Evolutionary conservation across 2,113 vertebrate genomes (phyloP).

Genomic region (Plestiodon gilberti): DNA sequence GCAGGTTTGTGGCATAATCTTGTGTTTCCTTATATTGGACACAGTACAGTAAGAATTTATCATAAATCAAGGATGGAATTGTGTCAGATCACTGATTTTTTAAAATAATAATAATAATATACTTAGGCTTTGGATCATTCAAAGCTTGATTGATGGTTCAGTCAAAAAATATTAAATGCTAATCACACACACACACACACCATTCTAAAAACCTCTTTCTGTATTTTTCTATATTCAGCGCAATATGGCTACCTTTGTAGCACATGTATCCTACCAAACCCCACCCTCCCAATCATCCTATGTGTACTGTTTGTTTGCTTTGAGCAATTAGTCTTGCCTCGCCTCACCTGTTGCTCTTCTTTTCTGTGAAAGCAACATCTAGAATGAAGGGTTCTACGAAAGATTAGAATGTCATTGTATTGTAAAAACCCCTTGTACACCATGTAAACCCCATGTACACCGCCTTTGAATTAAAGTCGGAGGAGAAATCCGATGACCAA

Average conservation of each 20-base stretch:
- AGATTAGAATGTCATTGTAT: no score
- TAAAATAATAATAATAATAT: not conserved
- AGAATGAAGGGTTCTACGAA: no score
- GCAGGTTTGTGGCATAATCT: not conserved
- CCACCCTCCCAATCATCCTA: not conserved
- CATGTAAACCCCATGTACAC: no score
- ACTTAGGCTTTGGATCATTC: no score
- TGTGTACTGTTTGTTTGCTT: not conserved
- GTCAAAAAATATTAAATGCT: no score
- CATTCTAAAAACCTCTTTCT: not conserved
- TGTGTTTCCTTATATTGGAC: not conserved
- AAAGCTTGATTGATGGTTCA: no score
- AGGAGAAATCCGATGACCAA: no score
- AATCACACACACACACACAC: not conserved
- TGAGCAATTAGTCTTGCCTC: not conserved
- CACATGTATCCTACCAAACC: no score
- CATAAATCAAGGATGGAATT: conserved; percentile 1
- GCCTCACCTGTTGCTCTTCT: not conserved
- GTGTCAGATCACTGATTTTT: not conserved
- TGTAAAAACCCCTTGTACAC: no score
- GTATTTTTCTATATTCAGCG: not conserved
- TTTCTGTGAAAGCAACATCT: no score
- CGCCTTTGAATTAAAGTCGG: no score
- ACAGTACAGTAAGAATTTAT: not conserved
- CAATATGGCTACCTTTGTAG: not conserved